Evolutionary conservation across 2,797 vertebrate genomes (phyloP), one percentile per base, ranked within the genome.

Genomic region (Takifugu rubripes): DNA sequence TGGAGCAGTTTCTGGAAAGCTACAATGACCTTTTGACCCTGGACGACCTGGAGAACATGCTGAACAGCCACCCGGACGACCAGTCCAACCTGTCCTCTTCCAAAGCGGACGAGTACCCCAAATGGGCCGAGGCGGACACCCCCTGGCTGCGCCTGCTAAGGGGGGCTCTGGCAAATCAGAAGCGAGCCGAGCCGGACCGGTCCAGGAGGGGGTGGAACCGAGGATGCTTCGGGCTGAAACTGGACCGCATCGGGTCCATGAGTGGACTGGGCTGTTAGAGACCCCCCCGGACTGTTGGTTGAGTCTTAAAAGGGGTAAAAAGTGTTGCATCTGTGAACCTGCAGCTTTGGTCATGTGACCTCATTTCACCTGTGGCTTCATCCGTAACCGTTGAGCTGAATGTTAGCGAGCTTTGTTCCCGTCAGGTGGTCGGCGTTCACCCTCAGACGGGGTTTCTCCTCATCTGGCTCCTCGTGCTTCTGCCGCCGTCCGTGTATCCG

Each of bases 231-330:
- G 94, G 93, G 33, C 84, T 94, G 61, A 95, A 94, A 82, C 81
- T 95, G 84, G 93, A 95, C 66, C 89, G 93, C 55, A 95, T 94
- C 2, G 93, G 93, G 46, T 92, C 93, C 52, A 91, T 94, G 90
- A 95, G 94, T 6, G 93, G 93, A 69, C 86, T 94, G 69, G 93
- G 93, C 46, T 95, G 93, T 85, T 94, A 94, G 87, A 47, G 77
- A 66, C 71, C 67, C 42, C 70, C 53, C 64, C 17, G 61, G 55
- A 66, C 17, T 85, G 75, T 65, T 84, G 12, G 59, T 79, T 31
- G 10, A 33, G 31, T 33, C 31, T 2, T 1, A 33, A 33, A 33
- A 33, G 31, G 31, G 31, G 8, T 10, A 33, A 11, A 21, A 33
- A 6, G 31, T 33, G 31, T 33, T 10, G 3, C 36, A 14, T 40